Evolutionary conservation across 2,888 invertebrate species (phyloP).

Genomic region (Hyppa rectilinea): DNA sequence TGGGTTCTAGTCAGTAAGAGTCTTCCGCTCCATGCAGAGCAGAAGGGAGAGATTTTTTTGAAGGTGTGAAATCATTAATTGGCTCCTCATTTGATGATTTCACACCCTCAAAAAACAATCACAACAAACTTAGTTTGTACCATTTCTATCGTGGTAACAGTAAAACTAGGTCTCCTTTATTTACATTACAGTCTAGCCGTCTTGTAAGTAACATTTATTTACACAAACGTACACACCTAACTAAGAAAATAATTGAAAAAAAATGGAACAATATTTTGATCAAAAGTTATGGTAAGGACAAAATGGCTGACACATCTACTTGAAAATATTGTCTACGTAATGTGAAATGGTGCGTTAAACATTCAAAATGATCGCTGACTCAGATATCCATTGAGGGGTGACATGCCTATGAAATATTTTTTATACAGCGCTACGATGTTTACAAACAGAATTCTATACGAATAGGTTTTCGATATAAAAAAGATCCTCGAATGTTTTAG

Average conservation of each 20-base stretch:
- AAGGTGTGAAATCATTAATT: too few relatives aligned
- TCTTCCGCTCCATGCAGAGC: too few relatives aligned
- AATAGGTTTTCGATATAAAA: neutral
- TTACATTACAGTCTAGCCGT: neutral
- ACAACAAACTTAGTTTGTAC: neutral
- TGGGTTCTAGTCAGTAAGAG: too few relatives aligned
- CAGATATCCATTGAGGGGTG: conserved; percentile 38
- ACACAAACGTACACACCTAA: neutral
- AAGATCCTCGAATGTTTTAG: conserved; percentile 3
- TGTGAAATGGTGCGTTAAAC: conserved; percentile 61
- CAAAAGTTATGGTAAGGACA: conserved; percentile 35
- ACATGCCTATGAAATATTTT: conserved; percentile 16
- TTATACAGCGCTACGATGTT: conserved; percentile 4
- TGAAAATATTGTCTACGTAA: conserved; percentile 49
- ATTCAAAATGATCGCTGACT: conserved; percentile 60
- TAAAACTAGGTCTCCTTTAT: neutral
- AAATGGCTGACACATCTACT: conserved; percentile 41
- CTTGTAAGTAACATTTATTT: neutral
- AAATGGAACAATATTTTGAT: conserved; percentile 15
- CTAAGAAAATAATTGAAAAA: conserved; percentile 11
- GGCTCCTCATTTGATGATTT: too few relatives aligned
- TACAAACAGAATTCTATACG: conserved; percentile 14
- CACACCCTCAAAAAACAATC: too few relatives aligned
- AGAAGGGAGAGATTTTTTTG: too few relatives aligned
- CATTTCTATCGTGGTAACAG: neutral